Evolutionary conservation across 2,797 vertebrate species (phyloP).

Genomic region (Scyliorhinus canicula): DNA sequence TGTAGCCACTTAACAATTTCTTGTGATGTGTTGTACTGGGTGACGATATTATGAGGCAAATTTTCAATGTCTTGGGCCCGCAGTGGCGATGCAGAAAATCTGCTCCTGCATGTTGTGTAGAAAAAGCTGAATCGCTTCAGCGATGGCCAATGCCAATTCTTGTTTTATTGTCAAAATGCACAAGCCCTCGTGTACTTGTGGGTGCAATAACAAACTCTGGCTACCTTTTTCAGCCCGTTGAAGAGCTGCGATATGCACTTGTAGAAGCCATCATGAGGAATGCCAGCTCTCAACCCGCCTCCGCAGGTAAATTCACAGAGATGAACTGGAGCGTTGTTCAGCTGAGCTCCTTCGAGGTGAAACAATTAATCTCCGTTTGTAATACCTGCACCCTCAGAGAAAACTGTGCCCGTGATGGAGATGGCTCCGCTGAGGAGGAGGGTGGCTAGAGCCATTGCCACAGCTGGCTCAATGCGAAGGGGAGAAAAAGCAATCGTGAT

Average conservation of each 20-base stretch:
- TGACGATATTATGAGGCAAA: not conserved
- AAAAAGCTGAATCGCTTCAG: not conserved
- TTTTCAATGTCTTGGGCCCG: not conserved
- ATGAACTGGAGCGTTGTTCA: too few relatives aligned
- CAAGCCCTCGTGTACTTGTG: not conserved
- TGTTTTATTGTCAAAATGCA: not conserved
- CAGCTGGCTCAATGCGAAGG: too few relatives aligned
- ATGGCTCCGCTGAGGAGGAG: too few relatives aligned
- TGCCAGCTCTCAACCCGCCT: not conserved
- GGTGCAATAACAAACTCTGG: not conserved
- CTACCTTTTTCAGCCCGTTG: constrained; percentile 62
- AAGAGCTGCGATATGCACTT: constrained; percentile 69
- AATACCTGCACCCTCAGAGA: too few relatives aligned
- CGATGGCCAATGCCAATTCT: not conserved
- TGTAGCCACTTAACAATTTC: too few relatives aligned
- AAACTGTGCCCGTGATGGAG: too few relatives aligned
- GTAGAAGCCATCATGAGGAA: constrained; percentile 71
- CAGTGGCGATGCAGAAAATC: not conserved
- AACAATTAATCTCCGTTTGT: not conserved
- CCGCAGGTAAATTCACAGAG: not conserved
- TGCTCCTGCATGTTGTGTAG: not conserved
- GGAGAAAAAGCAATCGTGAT: too few relatives aligned
- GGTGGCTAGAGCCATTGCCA: too few relatives aligned
- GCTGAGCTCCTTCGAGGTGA: not conserved
- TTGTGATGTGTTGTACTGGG: too few relatives aligned